Base-by-base conservation (phyloP, 2,113 vertebrate species). In the Cryptoleucopteryx plumbea region DNA sequence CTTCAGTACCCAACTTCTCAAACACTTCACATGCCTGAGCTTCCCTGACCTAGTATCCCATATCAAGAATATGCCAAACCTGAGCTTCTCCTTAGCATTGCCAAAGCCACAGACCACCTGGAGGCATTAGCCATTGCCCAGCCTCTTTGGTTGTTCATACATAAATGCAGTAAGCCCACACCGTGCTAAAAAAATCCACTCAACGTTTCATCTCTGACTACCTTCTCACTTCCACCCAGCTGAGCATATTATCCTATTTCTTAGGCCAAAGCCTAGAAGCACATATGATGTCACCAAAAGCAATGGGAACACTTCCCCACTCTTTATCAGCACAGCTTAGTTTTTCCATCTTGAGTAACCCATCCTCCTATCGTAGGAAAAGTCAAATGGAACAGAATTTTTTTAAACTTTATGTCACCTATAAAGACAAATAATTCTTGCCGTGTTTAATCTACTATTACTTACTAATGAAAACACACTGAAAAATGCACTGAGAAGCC, bases 361-460 rank as follows among this genome's bases (percentile, higher is more conserved):
- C 25, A 65, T 66, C 20, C n/a, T 90, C 62, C 68, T 38, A 82
- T 61, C 72, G 75, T 1, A 91, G 3, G 2, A 75, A 84, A 86
- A 83, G 65, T 81, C 56, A 86, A 86, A 92, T 40, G 78, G 40
- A 92, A 89, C 23, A 67, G 19, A 55, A 26, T 67, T 94, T 93
- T 74, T 82, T 89, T 62, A 61, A 96, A 89, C 66, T 82, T 82
- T 53, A 16, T 50, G 87, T 91, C 93, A 94, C 93, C 93, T 95
- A 91, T 53, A 89, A 94, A 93, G 95, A 91, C 61, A 96, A 96
- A 87, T 93, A 96, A 97, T 80, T 85, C 65, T 89, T 91, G 83
- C 48, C 62, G 40, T 62, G 22, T 73, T 87, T 91, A 91, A 88
- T 82, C 75, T 93, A 62, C 50, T 88, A 26, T 89, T 92, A 96